Conservation (phyloP, 2,888 invertebrate genomes). For the Microplitis manilae region DNA sequence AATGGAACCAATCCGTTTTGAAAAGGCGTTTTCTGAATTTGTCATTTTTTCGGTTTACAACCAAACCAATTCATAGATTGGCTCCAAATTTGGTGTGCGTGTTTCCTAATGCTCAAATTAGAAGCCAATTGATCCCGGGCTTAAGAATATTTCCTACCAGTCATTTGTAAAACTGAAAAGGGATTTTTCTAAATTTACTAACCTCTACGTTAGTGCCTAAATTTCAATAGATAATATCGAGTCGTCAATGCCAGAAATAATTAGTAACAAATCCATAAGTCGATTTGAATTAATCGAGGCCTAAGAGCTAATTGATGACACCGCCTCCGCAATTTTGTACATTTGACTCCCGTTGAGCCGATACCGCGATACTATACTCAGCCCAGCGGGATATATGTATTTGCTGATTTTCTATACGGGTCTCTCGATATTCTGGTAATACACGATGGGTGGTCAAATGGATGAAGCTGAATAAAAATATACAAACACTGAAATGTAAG, state of each 20-base stretch:
- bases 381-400: conserved; percentile 11
- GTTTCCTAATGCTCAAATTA: too few relatives aligned
- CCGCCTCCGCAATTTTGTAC: conserved; percentile 50
- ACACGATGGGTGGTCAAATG: conserved; percentile 15
- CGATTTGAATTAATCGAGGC: conserved; percentile 53
- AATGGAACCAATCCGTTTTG: too few relatives aligned
- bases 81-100: too few relatives aligned
- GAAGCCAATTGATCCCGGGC: too few relatives aligned
- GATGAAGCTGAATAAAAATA: neutral
- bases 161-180: too few relatives aligned
- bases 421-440: conserved; percentile 21
- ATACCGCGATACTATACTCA: conserved; percentile 11
- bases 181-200: too few relatives aligned
- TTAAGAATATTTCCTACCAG: too few relatives aligned
- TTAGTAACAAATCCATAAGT: conserved; percentile 2
- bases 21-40: too few relatives aligned
- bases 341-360: conserved; percentile 58
- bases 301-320: conserved; percentile 52
- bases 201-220: too few relatives aligned
- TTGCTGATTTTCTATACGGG: conserved; percentile 19
- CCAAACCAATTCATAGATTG: too few relatives aligned
- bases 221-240: too few relatives aligned
- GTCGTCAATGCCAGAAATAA: neutral
- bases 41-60: too few relatives aligned
- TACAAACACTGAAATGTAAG: neutral